Evolutionary conservation across 2,888 invertebrate species (phyloP).

Genomic region (Stegana nigrithorax): DNA sequence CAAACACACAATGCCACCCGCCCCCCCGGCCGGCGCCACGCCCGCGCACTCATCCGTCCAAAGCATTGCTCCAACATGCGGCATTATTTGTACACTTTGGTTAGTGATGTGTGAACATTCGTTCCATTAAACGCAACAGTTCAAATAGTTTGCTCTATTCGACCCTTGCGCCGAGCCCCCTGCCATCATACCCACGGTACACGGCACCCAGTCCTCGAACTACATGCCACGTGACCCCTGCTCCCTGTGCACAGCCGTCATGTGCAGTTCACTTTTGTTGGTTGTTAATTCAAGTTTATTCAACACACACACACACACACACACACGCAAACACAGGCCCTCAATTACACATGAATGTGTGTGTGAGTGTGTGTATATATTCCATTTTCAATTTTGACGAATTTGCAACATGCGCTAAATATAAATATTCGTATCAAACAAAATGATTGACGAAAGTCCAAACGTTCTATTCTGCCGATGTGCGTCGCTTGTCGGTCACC

Average conservation of each 20-base stretch:
- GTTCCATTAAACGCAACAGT: conserved; percentile 18
- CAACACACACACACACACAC: no score
- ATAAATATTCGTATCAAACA: no score
- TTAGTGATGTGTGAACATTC: conserved; percentile 17
- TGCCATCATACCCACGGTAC: neutral
- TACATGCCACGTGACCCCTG: neutral
- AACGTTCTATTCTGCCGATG: no score
- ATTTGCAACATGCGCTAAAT: neutral
- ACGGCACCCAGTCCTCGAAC: neutral
- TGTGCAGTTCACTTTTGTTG: no score
- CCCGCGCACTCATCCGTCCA: neutral
- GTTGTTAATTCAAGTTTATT: no score
- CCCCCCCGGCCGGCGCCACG: neutral
- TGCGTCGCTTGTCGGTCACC: no score
- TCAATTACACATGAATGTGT: no score
- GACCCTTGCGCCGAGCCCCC: neutral
- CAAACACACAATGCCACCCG: no score
- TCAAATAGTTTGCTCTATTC: conserved; percentile 1
- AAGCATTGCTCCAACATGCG: no score
- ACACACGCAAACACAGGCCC: no score
- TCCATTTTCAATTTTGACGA: conserved; percentile 11
- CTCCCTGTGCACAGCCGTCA: neutral
- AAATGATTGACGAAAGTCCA: no score
- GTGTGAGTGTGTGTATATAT: neutral
- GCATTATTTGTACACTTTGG: conserved; percentile 14